Base-by-base conservation (phyloP, 2,113 vertebrate species). In the Gadus macrocephalus region DNA sequence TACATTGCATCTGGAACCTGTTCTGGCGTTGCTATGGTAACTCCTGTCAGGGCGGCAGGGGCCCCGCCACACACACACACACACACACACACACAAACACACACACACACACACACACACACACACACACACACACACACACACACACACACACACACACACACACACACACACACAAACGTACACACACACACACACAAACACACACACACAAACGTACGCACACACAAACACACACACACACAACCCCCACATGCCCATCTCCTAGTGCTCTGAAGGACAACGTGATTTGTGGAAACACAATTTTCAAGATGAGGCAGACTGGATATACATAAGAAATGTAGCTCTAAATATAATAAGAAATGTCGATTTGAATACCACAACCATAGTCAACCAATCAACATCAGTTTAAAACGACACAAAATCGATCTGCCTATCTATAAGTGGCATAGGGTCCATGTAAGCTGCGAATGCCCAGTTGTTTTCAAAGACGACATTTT, bases 11-110 rank as follows among this genome's bases (percentile, higher is more conserved):
- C 85, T 80, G 77, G 87, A 63, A 81, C 75, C 84, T 62, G 78
- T 58, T 67, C 90, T 86, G 80, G 75, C 49, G 82, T 88, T 92
- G 81, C 91, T 89, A 86, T 84, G 87, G 90, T 16, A 27, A 90
- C 88, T 82, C 87, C 75, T 82, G 73, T 77, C 56, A 88, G 55
- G 69, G 81, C 31, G 35, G 76, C 63, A 72, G 79, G 74, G 77
- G 73, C 79, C 31, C 42, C 72, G 73, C 74, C 9, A 64, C 67
- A 69, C 67, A 61, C 67, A 42, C 58, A 61, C 58, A 22, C 63
- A 64, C 63, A 64, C 63, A n/a, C 28, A 8, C 27, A 38, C 63
- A 38, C 63, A 38, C 28, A 64, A 28, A 35, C 27, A 38, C 27
- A 16, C 27, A 38, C 14, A 31, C 25, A 64, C 25, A 31, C 14